phyloP scores from a whole-genome alignment of 2,888 invertebrate genomes.

The Tetranychus truncatus region DNA sequence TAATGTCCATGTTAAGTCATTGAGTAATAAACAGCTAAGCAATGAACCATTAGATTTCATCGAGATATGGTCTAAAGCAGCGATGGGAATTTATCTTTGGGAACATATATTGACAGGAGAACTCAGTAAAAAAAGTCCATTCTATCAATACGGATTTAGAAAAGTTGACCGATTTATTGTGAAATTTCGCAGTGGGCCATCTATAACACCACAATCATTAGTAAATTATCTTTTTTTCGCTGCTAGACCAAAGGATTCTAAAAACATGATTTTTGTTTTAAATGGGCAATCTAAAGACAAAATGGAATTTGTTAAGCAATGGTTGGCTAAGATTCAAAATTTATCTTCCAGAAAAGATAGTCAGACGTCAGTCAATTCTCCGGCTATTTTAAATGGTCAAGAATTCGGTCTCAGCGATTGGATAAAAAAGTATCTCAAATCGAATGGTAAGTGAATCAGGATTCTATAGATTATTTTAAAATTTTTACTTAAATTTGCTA shows the following conservation, averaged over 20 bases:
- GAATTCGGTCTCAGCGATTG: slow-evolving; percentile 38
- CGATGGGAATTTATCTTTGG: slow-evolving; percentile 37
- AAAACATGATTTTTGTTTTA: slow-evolving; percentile 35
- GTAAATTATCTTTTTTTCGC: slow-evolving; percentile 4
- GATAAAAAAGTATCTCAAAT: slow-evolving; percentile 35
- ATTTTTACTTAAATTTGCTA: slow-evolving; percentile 33
- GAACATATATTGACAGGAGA: slow-evolving; percentile 36
- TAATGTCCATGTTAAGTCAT: background rate
- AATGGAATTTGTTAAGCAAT: slow-evolving; percentile 34
- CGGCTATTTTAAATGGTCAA: slow-evolving; percentile 36
- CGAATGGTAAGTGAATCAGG: slow-evolving; percentile 33
- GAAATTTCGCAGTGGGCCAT: slow-evolving; percentile 38
- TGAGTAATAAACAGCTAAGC: background rate
- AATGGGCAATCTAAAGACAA: slow-evolving; percentile 37
- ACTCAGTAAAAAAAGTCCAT: slow-evolving; percentile 29
- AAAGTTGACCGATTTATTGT: slow-evolving; percentile 33
- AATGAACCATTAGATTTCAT: slow-evolving; percentile 18
- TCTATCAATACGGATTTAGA: slow-evolving; percentile 32
- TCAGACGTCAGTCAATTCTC: slow-evolving; percentile 27
- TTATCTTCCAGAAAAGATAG: slow-evolving; percentile 25
- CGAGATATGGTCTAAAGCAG: slow-evolving; percentile 34
- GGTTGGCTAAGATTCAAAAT: slow-evolving; percentile 34
- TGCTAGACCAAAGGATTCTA: slow-evolving; percentile 24
- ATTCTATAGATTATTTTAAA: slow-evolving; percentile 35
- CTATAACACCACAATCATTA: slow-evolving; percentile 29